Conservation (phyloP, 2,888 invertebrate species). For the Plagodis pulveraria region DNA sequence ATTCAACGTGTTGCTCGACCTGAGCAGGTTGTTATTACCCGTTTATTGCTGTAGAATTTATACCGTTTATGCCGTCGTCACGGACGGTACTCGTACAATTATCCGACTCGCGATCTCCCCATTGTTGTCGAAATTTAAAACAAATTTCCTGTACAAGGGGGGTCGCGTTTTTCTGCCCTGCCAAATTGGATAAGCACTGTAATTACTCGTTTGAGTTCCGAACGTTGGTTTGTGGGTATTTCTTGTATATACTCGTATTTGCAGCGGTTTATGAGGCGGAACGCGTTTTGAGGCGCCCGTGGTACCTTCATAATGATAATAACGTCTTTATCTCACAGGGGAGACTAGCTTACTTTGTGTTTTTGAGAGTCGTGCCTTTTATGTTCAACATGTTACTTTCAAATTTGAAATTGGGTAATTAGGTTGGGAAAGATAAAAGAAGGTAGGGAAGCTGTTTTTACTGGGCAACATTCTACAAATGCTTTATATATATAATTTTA, state of each 20-base stretch:
- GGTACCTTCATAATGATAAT: slow-evolving; percentile 47
- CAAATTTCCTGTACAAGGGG: slow-evolving; percentile 82
- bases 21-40: slow-evolving; percentile 76
- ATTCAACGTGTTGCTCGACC: slow-evolving; percentile 67
- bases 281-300: slow-evolving; percentile 48
- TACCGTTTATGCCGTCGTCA: slow-evolving; percentile 65
- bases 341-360: slow-evolving; percentile 37
- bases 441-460: slow-evolving; percentile 10
- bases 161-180: slow-evolving; percentile 81
- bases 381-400: slow-evolving; percentile 30
- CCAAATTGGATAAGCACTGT: slow-evolving; percentile 84
- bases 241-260: slow-evolving; percentile 49
- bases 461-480: no score
- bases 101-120: slow-evolving; percentile 78
- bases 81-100: slow-evolving; percentile 77
- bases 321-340: slow-evolving; percentile 41
- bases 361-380: slow-evolving; percentile 33
- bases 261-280: slow-evolving; percentile 65
- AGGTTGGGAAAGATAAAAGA: slow-evolving; percentile 5
- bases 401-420: slow-evolving; percentile 33
- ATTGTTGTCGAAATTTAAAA: slow-evolving; percentile 85
- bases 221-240: slow-evolving; percentile 68
- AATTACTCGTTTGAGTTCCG: slow-evolving; percentile 77
- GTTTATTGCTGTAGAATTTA: slow-evolving; percentile 76
- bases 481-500: no score